phyloP scores from a whole-genome alignment of 2,888 invertebrate species.

The Tetanocera ferruginea region DNA sequence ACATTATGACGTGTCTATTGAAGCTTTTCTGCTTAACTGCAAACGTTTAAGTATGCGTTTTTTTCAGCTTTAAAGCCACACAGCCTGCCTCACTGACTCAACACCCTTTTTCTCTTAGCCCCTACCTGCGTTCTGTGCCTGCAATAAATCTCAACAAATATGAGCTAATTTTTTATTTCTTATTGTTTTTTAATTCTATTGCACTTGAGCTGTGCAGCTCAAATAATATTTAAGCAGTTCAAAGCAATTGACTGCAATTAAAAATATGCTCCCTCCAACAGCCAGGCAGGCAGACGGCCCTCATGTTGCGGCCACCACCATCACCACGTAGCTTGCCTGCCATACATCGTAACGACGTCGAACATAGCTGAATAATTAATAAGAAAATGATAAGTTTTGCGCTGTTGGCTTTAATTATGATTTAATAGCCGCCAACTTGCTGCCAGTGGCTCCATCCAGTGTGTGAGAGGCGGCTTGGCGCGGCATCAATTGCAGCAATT shows the following conservation, averaged over 20 bases:
- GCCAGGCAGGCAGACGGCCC: conserved; percentile 7
- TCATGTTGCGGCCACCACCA: neutral
- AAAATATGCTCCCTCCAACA: conserved; percentile 43
- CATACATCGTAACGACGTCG: conserved; percentile 23
- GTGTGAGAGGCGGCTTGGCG: conserved; percentile 6
- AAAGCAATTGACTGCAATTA: conserved; percentile 48
- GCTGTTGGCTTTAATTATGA: conserved; percentile 53
- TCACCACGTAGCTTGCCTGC: neutral
- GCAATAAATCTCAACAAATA: conserved; percentile 23
- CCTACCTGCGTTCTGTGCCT: no score
- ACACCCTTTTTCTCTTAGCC: no score
- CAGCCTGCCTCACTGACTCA: no score
- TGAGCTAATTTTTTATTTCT: no score
- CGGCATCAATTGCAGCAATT: neutral
- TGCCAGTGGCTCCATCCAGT: neutral
- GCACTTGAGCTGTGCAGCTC: neutral
- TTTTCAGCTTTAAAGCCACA: no score
- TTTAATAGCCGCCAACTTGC: conserved; percentile 45
- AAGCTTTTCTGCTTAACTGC: no score
- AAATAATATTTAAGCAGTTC: conserved; percentile 1
- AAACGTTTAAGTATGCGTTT: no score
- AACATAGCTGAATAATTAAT: conserved; percentile 53
- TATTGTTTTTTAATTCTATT: conserved; percentile 7
- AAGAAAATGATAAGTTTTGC: conserved; percentile 54
- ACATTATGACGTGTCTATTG: no score